Conservation (phyloP, 2,113 vertebrate species). For the Barnardius zonarius region DNA sequence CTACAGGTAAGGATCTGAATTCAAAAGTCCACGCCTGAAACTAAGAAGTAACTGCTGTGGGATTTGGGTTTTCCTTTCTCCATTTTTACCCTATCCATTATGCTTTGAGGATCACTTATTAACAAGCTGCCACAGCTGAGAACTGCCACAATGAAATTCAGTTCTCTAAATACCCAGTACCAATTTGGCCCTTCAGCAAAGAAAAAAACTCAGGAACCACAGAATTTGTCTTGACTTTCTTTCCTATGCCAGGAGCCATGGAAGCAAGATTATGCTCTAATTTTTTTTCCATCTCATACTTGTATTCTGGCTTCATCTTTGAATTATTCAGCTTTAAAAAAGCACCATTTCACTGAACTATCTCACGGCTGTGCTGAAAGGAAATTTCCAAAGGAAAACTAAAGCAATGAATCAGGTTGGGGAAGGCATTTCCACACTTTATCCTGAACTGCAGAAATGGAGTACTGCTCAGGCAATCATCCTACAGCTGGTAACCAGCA, state of each 20-base stretch:
- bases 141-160: neutral
- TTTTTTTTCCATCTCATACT: neutral
- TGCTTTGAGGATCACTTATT: neutral
- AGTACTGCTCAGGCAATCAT: fast-evolving
- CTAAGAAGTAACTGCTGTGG: neutral
- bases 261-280: neutral
- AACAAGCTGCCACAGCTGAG: neutral
- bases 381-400: neutral
- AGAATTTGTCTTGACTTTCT: neutral
- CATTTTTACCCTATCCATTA: neutral
- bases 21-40: neutral
- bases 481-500: neutral
- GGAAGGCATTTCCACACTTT: neutral
- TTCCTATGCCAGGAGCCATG: neutral
- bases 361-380: neutral
- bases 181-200: neutral
- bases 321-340: neutral
- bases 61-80: neutral
- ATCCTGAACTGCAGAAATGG: neutral
- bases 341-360: neutral
- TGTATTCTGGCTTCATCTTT: neutral
- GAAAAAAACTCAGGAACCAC: neutral
- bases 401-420: neutral
- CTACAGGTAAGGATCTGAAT: neutral
- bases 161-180: neutral